Conservation (phyloP, 2,888 invertebrate species). For the Perizoma flavofasciatum region DNA sequence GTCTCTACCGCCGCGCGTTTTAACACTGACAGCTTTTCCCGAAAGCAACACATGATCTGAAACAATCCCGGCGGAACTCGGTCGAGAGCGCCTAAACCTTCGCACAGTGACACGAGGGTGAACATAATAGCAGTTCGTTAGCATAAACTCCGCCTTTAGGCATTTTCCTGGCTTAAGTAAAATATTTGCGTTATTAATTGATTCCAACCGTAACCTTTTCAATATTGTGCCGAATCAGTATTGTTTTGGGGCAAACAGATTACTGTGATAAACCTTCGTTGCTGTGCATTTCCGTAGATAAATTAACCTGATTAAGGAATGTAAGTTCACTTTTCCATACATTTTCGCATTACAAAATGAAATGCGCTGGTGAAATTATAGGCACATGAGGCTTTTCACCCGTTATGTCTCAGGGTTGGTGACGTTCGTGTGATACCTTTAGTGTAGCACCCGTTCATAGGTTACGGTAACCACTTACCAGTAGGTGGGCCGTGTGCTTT, state of each 20-base stretch:
- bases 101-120: slow-evolving; percentile 80
- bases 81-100: slow-evolving; percentile 82
- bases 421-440: too few species aligned
- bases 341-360: not conserved
- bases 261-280: slow-evolving; percentile 17
- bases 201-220: slow-evolving; percentile 51
- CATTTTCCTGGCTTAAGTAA: slow-evolving; percentile 62
- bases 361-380: too few species aligned
- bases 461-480: too few species aligned
- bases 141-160: slow-evolving; percentile 64
- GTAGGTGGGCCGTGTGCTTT: too few species aligned
- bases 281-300: slow-evolving; percentile 7
- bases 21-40: slow-evolving; percentile 63
- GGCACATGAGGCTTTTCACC: too few species aligned
- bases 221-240: slow-evolving; percentile 48
- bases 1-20: slow-evolving; percentile 53
- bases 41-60: slow-evolving; percentile 77
- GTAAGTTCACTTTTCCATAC: slow-evolving; percentile 1
- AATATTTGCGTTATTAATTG: slow-evolving; percentile 74
- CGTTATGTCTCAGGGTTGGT: too few species aligned
- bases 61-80: slow-evolving; percentile 75
- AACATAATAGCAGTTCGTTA: slow-evolving; percentile 80
- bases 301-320: not conserved
- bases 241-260: slow-evolving; percentile 24
- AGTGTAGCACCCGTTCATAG: too few species aligned